Conservation (phyloP, 64 coral and sea anemone species). For the Stichodactyla mertensii region DNA sequence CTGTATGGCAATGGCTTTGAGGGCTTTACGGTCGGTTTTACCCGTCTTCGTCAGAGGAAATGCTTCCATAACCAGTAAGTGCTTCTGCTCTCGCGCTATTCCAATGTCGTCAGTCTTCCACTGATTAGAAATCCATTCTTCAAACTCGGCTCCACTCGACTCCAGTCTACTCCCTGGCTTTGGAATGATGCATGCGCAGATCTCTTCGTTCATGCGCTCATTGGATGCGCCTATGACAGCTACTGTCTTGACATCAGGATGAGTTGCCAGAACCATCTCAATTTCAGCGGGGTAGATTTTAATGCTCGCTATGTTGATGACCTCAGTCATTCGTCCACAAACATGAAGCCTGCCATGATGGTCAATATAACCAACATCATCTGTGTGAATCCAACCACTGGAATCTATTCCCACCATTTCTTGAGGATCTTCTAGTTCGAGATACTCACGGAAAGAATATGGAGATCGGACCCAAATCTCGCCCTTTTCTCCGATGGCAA, state of each 20-base stretch:
- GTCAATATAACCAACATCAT: too few species aligned
- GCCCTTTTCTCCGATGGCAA: background rate
- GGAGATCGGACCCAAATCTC: background rate
- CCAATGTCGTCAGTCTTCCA: background rate
- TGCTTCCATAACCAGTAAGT: background rate
- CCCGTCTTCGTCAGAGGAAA: conserved; percentile 10
- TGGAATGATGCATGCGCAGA: background rate
- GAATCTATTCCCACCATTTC: background rate
- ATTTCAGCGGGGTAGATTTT: too few species aligned
- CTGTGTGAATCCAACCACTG: too few species aligned
- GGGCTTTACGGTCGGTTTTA: background rate
- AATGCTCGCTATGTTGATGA: too few species aligned
- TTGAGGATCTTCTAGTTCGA: background rate
- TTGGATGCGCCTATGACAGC: too few species aligned
- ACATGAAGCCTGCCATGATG: too few species aligned
- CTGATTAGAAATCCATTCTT: background rate
- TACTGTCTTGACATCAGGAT: too few species aligned
- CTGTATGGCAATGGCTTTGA: background rate
- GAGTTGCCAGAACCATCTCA: too few species aligned
- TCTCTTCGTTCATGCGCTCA: too few species aligned
- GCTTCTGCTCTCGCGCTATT: background rate
- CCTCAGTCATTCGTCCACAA: too few species aligned
- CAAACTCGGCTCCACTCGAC: background rate
- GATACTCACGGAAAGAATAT: background rate
- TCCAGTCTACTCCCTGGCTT: background rate